Evolutionary conservation across 1,140 invertebrate genomes (phyloP).

Genomic region (Aphaenogaster floridana): DNA sequence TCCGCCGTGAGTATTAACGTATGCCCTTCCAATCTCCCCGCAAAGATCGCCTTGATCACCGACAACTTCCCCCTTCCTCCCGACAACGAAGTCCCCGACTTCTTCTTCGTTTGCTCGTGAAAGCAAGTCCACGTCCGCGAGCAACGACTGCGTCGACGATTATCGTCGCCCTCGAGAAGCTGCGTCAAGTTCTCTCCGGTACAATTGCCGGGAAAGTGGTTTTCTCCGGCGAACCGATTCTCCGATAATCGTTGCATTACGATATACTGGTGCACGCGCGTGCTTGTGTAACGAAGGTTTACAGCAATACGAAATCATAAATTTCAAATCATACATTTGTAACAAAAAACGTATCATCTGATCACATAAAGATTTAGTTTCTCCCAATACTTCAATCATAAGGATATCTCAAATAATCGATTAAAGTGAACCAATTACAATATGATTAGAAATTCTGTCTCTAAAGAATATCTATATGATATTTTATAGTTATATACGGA

Average conservation of each 20-base stretch:
- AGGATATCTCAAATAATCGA: neutral
- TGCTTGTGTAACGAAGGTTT: neutral
- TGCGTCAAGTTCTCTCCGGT: slow-evolving; percentile 75
- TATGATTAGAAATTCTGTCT: neutral
- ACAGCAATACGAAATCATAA: neutral
- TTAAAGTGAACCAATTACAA: neutral
- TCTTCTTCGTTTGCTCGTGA: slow-evolving; percentile 68
- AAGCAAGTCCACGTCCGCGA: slow-evolving; percentile 57
- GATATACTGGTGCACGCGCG: neutral
- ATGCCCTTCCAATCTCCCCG: slow-evolving; percentile 72
- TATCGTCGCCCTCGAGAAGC: slow-evolving; percentile 77
- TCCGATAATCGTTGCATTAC: slow-evolving; percentile 24
- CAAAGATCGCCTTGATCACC: slow-evolving; percentile 65
- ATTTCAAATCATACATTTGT: neutral
- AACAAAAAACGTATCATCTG: neutral
- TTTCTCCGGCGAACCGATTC: slow-evolving; percentile 63
- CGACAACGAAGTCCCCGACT: slow-evolving; percentile 47
- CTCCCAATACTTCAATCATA: neutral
- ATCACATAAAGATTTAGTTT: neutral
- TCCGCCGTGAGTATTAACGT: slow-evolving; percentile 82
- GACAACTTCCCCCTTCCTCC: slow-evolving; percentile 3
- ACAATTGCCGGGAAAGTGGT: slow-evolving; percentile 83
- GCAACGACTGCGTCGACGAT: slow-evolving; percentile 69
- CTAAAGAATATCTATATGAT: neutral
- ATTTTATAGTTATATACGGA: neutral